Evolutionary conservation across 2,888 invertebrate genomes (phyloP).

Genomic region (Stenichneumon culpator): DNA sequence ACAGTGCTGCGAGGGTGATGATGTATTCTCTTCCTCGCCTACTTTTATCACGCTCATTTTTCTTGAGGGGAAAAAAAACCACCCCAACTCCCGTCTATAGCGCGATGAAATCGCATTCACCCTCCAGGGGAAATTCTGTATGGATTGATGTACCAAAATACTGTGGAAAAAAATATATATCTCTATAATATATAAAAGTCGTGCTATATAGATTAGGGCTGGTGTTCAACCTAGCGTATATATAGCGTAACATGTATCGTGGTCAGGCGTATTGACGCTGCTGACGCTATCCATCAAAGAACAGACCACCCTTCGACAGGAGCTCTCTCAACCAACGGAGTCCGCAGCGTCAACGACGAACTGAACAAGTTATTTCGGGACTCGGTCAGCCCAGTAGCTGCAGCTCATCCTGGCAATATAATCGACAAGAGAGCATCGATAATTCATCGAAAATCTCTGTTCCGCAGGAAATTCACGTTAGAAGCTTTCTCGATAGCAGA

Average conservation of each 20-base stretch:
- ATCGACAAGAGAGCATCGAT: slow-evolving; percentile 31
- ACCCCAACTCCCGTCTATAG: slow-evolving; percentile 2
- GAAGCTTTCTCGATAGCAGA: too few species aligned
- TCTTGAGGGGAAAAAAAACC: slow-evolving; percentile 41
- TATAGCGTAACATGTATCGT: slow-evolving; percentile 23
- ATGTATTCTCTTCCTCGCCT: slow-evolving; percentile 35
- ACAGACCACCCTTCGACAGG: slow-evolving; percentile 47
- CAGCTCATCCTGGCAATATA: slow-evolving; percentile 1
- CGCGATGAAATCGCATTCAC: slow-evolving; percentile 60
- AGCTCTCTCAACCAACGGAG: slow-evolving; percentile 39
- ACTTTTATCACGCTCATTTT: slow-evolving; percentile 63
- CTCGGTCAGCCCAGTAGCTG: background rate
- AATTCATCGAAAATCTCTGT: slow-evolving; percentile 10
- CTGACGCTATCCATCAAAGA: slow-evolving; percentile 47
- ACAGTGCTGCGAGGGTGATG: slow-evolving; percentile 31
- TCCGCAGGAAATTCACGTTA: background rate
- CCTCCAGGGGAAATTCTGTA: slow-evolving; percentile 29
- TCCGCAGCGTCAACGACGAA: slow-evolving; percentile 45
- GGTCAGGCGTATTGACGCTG: slow-evolving; percentile 26
- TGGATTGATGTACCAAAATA: too few species aligned
- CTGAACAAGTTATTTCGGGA: slow-evolving; percentile 45
- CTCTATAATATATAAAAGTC: too few species aligned
- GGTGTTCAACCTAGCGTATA: background rate
- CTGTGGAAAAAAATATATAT: too few species aligned
- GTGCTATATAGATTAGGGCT: too few species aligned